A percentile compares a stretch with the other conserved stretches of the same genome.
These are phyloP conservation scores for Aphidius colemani DNA, from an alignment of 2,888 invertebrate genomes.

Conservation along the genomic window DNA sequence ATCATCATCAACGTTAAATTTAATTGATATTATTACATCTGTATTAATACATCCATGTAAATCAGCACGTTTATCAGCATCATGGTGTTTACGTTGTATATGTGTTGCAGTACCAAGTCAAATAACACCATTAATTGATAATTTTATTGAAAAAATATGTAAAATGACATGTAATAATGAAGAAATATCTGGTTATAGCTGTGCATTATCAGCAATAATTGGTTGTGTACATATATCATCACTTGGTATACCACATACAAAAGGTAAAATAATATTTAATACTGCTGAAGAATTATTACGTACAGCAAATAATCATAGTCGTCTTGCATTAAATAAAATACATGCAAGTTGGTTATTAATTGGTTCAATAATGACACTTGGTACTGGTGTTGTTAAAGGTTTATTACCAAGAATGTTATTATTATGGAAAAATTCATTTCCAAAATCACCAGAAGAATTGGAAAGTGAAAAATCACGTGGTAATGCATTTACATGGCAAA, in stretches of 20 bases:
- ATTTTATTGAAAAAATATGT: constrained; percentile 86
- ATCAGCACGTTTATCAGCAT: constrained; percentile 90
- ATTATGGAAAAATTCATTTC: constrained; percentile 97
- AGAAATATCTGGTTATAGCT: constrained; percentile 89
- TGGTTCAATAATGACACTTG: constrained; percentile 94
- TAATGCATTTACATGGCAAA: constrained; percentile 99
- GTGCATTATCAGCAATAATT: constrained; percentile 90
- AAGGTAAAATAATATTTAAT: constrained; percentile 94
- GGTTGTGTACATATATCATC: constrained; percentile 90
- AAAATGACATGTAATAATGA: constrained; percentile 88
- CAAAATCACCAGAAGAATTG: constrained; percentile 92
- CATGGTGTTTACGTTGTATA: constrained; percentile 91
- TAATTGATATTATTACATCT: constrained; percentile 77
- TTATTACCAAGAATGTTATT: constrained; percentile 91
- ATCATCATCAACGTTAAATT: constrained; percentile 72
- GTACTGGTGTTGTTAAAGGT: constrained; percentile 89
- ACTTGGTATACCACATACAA: constrained; percentile 93
- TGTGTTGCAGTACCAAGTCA: constrained; percentile 94
- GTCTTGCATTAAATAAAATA: constrained; percentile 91
- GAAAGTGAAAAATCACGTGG: constrained; percentile 95
- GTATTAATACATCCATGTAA: constrained; percentile 93
- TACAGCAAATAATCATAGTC: constrained; percentile 95
- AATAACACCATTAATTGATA: constrained; percentile 90
- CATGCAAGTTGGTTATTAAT: constrained; percentile 98
- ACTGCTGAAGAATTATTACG: constrained; percentile 95